Evolutionary conservation across 2,113 vertebrate genomes (phyloP).

Genomic region (Pelecanus crispus): DNA sequence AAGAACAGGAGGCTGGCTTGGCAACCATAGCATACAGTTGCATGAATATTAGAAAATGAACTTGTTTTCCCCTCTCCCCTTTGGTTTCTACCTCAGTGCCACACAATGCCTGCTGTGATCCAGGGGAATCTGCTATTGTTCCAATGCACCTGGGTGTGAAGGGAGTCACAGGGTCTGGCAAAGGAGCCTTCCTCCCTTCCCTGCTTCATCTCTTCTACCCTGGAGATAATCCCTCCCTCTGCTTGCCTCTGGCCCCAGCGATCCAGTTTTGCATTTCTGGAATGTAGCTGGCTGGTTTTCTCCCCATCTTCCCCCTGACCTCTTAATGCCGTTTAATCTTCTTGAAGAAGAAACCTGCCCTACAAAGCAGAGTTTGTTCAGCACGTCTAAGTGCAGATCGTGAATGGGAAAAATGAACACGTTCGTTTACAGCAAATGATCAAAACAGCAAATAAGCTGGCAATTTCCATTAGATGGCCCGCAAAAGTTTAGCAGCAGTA

Average conservation of each 20-base stretch:
- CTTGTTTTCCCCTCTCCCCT: conserved; percentile 55
- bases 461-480: neutral
- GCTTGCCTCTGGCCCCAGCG: neutral
- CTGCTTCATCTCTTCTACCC: neutral
- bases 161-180: conserved; percentile 40
- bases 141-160: conserved; percentile 45
- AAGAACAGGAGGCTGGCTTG: neutral
- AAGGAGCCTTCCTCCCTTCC: conserved; percentile 30
- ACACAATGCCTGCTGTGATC: conserved; percentile 25
- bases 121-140: conserved; percentile 36
- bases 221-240: conserved; percentile 37
- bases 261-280: conserved; percentile 36
- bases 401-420: neutral
- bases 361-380: neutral
- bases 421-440: neutral
- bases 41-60: conserved; percentile 12
- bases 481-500: neutral
- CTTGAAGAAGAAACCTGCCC: conserved; percentile 20
- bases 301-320: conserved; percentile 47
- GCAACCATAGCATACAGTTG: neutral
- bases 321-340: conserved; percentile 57
- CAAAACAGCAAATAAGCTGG: neutral
- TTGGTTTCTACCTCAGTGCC: conserved; percentile 37
- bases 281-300: conserved; percentile 37
- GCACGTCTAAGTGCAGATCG: neutral